A percentile compares a stretch with the other conserved stretches of the same genome.
phyloP scores from a whole-genome alignment of 2,113 vertebrate genomes.

The Chionis minor region DNA sequence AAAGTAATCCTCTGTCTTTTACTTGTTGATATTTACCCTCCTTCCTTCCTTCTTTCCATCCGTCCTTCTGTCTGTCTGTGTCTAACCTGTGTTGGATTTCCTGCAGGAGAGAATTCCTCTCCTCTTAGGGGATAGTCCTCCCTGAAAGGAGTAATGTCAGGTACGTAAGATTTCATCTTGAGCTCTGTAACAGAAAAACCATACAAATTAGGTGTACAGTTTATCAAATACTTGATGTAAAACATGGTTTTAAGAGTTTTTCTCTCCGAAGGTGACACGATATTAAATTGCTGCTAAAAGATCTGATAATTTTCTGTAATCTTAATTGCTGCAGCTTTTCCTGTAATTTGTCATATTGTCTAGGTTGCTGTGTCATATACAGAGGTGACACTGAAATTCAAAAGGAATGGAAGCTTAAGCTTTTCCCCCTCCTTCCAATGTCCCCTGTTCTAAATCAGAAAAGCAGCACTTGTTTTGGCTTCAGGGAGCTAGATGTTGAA shows the following conservation, averaged over 20 bases:
- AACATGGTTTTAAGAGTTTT: neutral
- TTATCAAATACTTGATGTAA: conserved; percentile 11
- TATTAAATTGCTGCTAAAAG: conserved; percentile 9
- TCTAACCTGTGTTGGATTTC: conserved; percentile 8
- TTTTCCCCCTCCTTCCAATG: neutral
- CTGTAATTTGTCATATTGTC: neutral
- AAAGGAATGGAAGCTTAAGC: conserved; percentile 26
- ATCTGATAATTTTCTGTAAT: conserved; percentile 14
- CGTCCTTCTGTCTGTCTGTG: neutral
- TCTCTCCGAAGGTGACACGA: neutral
- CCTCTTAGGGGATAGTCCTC: neutral
- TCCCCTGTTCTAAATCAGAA: conserved; percentile 41
- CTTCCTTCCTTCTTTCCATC: conserved; percentile 27
- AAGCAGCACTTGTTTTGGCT: conserved; percentile 52
- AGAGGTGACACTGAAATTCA: conserved; percentile 36
- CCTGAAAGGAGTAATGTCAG: conserved; percentile 7
- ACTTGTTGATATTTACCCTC: conserved; percentile 50
- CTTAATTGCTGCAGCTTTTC: neutral
- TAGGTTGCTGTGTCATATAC: neutral
- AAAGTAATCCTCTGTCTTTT: conserved; percentile 39
- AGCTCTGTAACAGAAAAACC: conserved; percentile 10
- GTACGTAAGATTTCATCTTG: neutral
- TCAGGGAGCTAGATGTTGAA: conserved; percentile 10
- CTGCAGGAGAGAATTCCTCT: neutral
- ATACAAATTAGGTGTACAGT: neutral